Evolutionary conservation across 2,113 vertebrate species (phyloP), one percentile per base, ranked within the genome.

Genomic region (Scomber colias): DNA sequence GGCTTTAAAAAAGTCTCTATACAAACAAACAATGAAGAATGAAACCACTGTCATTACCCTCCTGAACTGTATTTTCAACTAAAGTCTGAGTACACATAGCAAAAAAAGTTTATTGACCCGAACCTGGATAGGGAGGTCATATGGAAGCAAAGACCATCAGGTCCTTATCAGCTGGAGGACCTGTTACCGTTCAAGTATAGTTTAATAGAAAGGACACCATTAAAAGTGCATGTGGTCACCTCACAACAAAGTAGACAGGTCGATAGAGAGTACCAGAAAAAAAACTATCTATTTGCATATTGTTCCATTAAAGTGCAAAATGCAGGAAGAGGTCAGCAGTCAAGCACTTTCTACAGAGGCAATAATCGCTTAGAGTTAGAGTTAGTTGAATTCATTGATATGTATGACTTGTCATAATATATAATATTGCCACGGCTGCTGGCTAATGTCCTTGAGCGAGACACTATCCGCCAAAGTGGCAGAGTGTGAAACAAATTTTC

Each of bases 281-380:
- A 77, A 79, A 85, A 83, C 35, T 3, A 27, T 1, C 21, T 49
- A n/a, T 79, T 81, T 64, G 56, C 71, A 71, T 77, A 72, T 63
- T 61, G 19, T 61, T 57, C 45, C 55, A 67, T 81, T 89, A 73
- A 77, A 85, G 40, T 30, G 11, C 65, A 70, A 35, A 45, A 31
- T 35, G 50, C 24, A 45, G 57, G 59, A 21, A 19, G 77, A 80
- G 79, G 70, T 82, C 68, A 77, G 17, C 55, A 48, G 65, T 75
- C 53, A 80, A 86, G 73, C 81, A 70, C 51, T 30, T 61, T 65
- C 76, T 66, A 16, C 40, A 68, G 24, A 0, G 16, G 70, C 57
- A 73, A 56, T 65, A 35, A 49, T 15, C 56, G 48, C 46, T 44
- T 71, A 0, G 4, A 53, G 68, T 74, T 64, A 48, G 55, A 70